Evolutionary conservation across 2,113 vertebrate genomes (phyloP).

Genomic region (Tenebrosternarchus preto): DNA sequence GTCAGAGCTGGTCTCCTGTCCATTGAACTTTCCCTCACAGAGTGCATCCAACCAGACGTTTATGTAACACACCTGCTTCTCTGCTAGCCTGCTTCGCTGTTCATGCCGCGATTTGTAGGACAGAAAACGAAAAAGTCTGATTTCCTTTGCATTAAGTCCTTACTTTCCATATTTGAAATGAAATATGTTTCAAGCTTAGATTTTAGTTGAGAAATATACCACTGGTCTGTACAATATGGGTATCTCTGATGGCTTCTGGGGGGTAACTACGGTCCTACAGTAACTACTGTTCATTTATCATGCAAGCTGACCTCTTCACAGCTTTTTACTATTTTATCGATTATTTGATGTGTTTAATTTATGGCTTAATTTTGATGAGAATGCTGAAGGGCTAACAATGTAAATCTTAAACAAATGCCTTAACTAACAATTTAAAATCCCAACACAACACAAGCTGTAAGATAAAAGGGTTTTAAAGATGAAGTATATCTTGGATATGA

Average conservation of each 20-base stretch:
- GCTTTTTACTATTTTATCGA: not conserved
- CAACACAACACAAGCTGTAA: not conserved
- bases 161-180: not conserved
- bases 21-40: not conserved
- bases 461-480: not conserved
- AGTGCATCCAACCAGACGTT: not conserved
- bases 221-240: too few species aligned
- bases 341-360: too few species aligned
- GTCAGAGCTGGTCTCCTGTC: not conserved
- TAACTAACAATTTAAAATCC: too few species aligned
- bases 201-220: not conserved
- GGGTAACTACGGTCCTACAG: too few species aligned
- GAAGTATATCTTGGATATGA: not conserved
- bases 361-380: not conserved
- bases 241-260: too few species aligned
- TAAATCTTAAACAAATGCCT: constrained; percentile 32
- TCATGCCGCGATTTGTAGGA: not conserved
- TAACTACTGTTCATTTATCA: too few species aligned
- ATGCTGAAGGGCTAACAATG: not conserved
- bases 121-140: not conserved
- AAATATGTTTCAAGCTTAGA: not conserved
- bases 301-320: too few species aligned
- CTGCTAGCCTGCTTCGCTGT: not conserved
- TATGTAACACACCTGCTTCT: constrained; percentile 1
- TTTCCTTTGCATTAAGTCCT: not conserved